Conservation (phyloP, 2,113 vertebrate species). For the Calypte anna region DNA sequence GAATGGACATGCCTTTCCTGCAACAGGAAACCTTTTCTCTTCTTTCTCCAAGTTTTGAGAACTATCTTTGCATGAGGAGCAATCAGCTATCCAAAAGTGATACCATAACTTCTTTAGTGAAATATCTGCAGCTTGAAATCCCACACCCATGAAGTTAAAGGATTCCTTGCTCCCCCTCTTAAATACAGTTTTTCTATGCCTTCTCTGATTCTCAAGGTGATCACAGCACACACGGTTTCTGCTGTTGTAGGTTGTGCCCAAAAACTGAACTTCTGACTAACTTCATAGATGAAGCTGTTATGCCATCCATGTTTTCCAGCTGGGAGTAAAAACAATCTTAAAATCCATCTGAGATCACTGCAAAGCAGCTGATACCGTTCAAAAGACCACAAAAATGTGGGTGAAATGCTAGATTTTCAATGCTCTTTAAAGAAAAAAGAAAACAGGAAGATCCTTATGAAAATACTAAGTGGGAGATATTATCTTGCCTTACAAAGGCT, state of each 20-base stretch:
- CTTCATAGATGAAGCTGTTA: neutral
- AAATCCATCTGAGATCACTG: constrained; percentile 60
- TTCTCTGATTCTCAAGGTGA: neutral
- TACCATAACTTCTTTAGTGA: neutral
- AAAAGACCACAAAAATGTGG: constrained; percentile 58
- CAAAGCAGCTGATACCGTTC: constrained; percentile 52
- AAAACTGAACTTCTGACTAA: neutral
- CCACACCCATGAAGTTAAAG: neutral
- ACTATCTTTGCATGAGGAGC: neutral
- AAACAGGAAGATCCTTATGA: constrained; percentile 67
- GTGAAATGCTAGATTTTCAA: constrained; percentile 56
- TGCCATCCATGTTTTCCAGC: constrained; percentile 7
- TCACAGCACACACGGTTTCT: neutral
- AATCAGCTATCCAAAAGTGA: neutral
- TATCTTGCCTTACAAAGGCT: constrained; percentile 62
- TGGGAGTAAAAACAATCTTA: constrained; percentile 5
- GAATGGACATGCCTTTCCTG: neutral
- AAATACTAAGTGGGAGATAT: constrained; percentile 55
- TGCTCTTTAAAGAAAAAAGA: constrained; percentile 50
- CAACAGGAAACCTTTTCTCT: neutral
- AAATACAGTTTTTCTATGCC: neutral
- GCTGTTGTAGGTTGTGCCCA: neutral
- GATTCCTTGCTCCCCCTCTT: neutral
- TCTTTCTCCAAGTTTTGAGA: neutral
- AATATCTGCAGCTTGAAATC: neutral